Evolutionary conservation across 2,113 vertebrate species (phyloP).

Genomic region (Todiramphus chloris): DNA sequence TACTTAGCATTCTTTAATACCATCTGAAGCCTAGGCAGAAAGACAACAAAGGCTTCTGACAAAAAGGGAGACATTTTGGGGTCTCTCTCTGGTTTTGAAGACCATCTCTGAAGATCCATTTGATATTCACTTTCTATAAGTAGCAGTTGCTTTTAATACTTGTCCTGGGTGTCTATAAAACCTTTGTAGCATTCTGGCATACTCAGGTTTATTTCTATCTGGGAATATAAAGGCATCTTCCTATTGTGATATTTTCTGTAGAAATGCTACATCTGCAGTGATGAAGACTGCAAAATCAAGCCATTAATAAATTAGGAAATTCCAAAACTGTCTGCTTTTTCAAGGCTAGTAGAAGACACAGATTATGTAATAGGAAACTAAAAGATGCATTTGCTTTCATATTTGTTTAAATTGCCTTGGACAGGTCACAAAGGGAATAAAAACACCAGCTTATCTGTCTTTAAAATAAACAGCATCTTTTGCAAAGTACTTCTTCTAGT

Average conservation of each 20-base stretch:
- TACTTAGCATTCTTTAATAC: neutral
- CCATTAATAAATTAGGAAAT: neutral
- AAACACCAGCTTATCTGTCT: accelerated
- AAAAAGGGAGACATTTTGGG: neutral
- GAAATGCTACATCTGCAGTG: neutral
- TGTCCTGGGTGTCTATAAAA: neutral
- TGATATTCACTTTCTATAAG: neutral
- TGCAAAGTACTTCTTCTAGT: neutral
- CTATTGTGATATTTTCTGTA: neutral
- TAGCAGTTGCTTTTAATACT: neutral
- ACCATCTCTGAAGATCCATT: neutral
- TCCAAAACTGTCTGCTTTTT: neutral
- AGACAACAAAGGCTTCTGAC: neutral
- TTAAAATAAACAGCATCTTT: neutral
- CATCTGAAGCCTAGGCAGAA: neutral
- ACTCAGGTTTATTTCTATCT: neutral
- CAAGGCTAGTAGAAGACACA: neutral
- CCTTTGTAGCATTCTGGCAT: neutral
- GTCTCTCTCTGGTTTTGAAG: neutral
- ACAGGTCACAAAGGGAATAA: neutral
- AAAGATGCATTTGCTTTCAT: neutral
- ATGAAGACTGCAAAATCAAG: neutral
- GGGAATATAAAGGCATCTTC: neutral
- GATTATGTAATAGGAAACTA: neutral
- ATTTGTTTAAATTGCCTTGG: neutral